Conservation (phyloP, 2,113 vertebrate genomes). For the Pycnonotus jocosus region DNA sequence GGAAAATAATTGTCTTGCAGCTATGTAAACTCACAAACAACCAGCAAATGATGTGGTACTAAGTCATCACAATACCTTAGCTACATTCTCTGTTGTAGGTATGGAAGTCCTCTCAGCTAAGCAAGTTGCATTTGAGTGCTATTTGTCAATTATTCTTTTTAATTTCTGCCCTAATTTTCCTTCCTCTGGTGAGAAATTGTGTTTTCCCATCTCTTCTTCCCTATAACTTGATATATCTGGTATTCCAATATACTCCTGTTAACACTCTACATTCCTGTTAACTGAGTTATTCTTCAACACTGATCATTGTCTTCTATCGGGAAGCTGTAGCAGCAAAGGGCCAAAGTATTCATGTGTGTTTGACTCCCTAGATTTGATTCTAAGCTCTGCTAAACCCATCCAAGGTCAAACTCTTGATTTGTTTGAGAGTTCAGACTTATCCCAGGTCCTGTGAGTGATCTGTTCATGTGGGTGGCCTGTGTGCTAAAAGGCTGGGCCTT, state of each 20-base stretch:
- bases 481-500: conserved; percentile 28
- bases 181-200: neutral
- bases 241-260: neutral
- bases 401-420: conserved; percentile 32
- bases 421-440: conserved; percentile 26
- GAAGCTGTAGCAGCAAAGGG: neutral
- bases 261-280: neutral
- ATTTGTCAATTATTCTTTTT: neutral
- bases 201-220: neutral
- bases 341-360: neutral
- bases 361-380: neutral
- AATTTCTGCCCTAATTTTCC: neutral
- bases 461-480: conserved; percentile 43
- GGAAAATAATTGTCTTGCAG: neutral
- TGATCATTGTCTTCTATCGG: neutral
- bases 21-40: neutral
- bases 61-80: neutral
- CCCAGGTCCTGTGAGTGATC: conserved; percentile 18
- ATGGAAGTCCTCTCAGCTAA: neutral
- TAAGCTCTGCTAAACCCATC: neutral
- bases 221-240: neutral
- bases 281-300: neutral
- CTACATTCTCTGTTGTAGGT: neutral
- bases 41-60: neutral
- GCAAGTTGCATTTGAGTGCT: neutral